Evolutionary conservation across 2,888 invertebrate genomes (phyloP), one percentile per base, ranked within the genome.

Genomic region (Aspidiotus rigidus): DNA sequence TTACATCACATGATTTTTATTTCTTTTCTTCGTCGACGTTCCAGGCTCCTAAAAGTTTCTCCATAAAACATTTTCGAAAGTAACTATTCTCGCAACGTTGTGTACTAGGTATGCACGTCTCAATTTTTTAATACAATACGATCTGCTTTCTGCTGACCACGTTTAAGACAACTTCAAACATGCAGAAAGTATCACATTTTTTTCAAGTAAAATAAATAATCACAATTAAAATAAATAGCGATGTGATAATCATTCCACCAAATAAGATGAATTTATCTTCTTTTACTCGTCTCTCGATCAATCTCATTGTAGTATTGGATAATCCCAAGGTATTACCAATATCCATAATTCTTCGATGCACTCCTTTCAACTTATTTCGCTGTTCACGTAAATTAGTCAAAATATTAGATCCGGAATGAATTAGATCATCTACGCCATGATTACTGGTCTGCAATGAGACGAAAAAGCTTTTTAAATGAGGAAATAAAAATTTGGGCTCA

Each of bases 231-330:
- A 97, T 90, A 69, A 95, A 82, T 67, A 88, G 76, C 70, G 89
- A 78, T 0, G 95, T 95, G 15, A 92, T 78, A 62, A 90, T 77
- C 87, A 96, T 91, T 64, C 96, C 96, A 7, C 88, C 89, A 71
- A 90, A 83, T 71, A 98, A 81, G 73, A 97, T 83, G 76, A 89
- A 87, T 78, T 93, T 93, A 78, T 98, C 97, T 77, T 95, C 91
- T 1, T 84, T 81, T 8, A 89, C 87, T 74, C 97, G 80, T 69
- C 89, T 83, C 76, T 98, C 96, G 74, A 97, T 96, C 54, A 96
- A 81, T 73, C 92, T 85, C 86, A 98, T 94, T 0, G 96, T 95
- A 9, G 96, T 93, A 77, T 94, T 95, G 8, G 94, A 95, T 63
- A 98, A 80, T 0, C 97, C 97, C 13, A 98, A 80, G 0, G 90